Evolutionary conservation across 2,888 invertebrate species (phyloP).

Genomic region (Drosophila subsilvestris): DNA sequence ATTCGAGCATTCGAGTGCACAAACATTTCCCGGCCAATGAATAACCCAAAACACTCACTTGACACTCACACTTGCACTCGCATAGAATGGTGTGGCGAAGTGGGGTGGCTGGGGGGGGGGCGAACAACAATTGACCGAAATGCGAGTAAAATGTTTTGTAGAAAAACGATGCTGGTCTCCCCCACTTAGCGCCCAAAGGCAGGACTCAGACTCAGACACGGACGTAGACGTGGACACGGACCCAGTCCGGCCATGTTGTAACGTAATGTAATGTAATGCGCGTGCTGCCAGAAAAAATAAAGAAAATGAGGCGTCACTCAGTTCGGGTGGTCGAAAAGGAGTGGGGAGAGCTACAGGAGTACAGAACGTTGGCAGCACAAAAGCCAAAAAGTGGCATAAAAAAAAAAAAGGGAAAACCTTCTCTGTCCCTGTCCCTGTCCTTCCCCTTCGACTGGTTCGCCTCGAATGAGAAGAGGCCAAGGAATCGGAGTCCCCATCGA

Average conservation of each 20-base stretch:
- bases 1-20: slow-evolving; percentile 7
- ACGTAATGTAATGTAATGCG: slow-evolving; percentile 71
- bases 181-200: slow-evolving; percentile 24
- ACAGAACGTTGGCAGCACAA: slow-evolving; percentile 50
- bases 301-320: slow-evolving; percentile 55
- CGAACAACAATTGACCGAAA: slow-evolving; percentile 31
- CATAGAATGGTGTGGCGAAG: slow-evolving; percentile 12
- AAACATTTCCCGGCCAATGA: slow-evolving; percentile 15
- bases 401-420: slow-evolving; percentile 10
- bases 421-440: not conserved
- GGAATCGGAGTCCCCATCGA: slow-evolving; percentile 42
- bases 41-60: slow-evolving; percentile 53
- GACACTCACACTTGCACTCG: slow-evolving; percentile 39
- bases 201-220: slow-evolving; percentile 35
- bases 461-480: slow-evolving; percentile 9
- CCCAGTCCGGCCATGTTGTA: slow-evolving; percentile 31
- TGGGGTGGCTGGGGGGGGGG: not conserved
- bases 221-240: slow-evolving; percentile 35
- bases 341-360: not conserved
- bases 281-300: slow-evolving; percentile 66
- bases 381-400: slow-evolving; percentile 58
- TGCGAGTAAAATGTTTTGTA: slow-evolving; percentile 48
- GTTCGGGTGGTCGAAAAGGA: not conserved
- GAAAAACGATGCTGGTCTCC: slow-evolving; percentile 23
- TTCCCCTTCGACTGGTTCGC: not conserved